These are phyloP conservation scores for Albula glossodonta DNA, from an alignment of 2,113 vertebrate species.

Conservation along the genomic window DNA sequence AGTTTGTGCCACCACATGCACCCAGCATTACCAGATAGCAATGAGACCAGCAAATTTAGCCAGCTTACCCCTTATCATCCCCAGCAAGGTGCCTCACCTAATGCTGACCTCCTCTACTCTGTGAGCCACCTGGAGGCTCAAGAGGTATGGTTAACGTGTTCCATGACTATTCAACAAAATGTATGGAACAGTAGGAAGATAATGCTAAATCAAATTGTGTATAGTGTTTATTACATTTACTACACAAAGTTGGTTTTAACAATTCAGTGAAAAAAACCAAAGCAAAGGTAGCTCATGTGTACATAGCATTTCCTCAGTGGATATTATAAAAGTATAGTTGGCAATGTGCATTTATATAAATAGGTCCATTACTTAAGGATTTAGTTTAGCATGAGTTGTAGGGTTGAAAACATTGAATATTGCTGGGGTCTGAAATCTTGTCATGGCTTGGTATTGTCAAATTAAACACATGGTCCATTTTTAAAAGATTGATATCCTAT, in stretches of 20 bases:
- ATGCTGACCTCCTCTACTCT: too few relatives aligned
- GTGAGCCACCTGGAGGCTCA: too few relatives aligned
- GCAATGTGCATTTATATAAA: neutral
- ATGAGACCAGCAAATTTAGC: too few relatives aligned
- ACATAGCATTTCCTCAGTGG: neutral
- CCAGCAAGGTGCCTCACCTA: too few relatives aligned
- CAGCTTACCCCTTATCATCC: too few relatives aligned
- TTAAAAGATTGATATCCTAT: constrained; percentile 2
- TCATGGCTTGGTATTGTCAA: neutral
- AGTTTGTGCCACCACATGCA: too few relatives aligned
- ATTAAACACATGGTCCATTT: neutral
- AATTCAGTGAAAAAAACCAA: neutral
- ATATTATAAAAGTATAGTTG: neutral
- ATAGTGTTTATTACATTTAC: too few relatives aligned
- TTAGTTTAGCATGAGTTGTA: neutral
- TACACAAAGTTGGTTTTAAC: neutral
- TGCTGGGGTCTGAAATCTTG: neutral
- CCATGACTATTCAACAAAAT: too few relatives aligned
- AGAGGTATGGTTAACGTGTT: too few relatives aligned
- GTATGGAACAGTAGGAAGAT: too few relatives aligned
- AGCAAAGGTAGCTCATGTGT: neutral
- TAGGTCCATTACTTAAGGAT: neutral
- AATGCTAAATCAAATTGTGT: too few relatives aligned
- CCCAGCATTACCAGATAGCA: too few relatives aligned
- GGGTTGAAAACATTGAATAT: neutral